phyloP scores from a whole-genome alignment of 2,888 invertebrate species.

The Epistrophella euchroma region DNA sequence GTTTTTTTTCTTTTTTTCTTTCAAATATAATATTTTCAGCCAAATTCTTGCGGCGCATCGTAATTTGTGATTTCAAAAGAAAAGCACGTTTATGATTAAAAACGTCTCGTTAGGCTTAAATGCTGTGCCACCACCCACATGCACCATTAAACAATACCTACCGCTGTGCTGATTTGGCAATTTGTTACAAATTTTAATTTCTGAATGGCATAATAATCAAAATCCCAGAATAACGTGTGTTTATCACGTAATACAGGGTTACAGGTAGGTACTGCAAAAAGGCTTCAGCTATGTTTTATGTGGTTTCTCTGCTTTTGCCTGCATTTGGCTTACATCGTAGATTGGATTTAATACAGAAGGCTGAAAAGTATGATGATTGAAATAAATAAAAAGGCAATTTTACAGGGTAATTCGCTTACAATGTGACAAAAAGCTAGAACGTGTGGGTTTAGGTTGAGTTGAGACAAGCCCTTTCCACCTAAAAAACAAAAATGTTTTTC shows the following conservation, averaged over 20 bases:
- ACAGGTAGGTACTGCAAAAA: constrained; percentile 33
- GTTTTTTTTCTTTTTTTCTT: constrained; percentile 10
- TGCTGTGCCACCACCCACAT: constrained; percentile 29
- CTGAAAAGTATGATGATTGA: no score
- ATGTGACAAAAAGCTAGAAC: no score
- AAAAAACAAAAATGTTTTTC: no score
- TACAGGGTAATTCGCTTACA: no score
- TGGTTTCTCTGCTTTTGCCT: neutral
- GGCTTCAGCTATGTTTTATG: constrained; percentile 18
- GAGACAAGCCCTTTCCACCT: no score
- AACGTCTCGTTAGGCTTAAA: constrained; percentile 60
- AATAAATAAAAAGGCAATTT: no score
- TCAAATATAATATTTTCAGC: neutral
- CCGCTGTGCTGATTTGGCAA: constrained; percentile 60
- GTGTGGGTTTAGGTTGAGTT: no score
- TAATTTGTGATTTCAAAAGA: constrained; percentile 63
- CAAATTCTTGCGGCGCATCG: constrained; percentile 42
- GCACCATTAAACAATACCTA: constrained; percentile 37
- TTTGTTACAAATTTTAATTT: constrained; percentile 56
- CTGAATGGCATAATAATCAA: constrained; percentile 38
- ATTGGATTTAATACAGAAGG: no score
- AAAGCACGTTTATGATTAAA: constrained; percentile 72
- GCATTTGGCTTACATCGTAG: no score
- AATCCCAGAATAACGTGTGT: constrained; percentile 53
- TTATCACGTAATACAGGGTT: constrained; percentile 63